Evolutionary conservation across 2,797 vertebrate genomes (phyloP).

Genomic region (Anas capensis): DNA sequence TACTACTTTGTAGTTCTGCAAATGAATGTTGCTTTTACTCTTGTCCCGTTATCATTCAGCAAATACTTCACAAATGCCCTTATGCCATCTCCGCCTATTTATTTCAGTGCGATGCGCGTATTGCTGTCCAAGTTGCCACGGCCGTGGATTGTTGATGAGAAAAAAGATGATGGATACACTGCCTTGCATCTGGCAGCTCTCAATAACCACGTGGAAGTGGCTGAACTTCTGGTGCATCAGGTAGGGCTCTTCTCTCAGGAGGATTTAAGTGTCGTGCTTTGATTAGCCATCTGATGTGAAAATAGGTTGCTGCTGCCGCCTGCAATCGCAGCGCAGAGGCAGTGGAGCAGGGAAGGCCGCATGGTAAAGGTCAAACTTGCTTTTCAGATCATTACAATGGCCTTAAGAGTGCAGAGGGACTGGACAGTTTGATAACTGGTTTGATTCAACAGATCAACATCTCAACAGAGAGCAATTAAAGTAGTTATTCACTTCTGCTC

Average conservation of each 20-base stretch:
- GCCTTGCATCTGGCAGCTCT: slow-evolving; percentile 97
- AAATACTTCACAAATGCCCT: neutral
- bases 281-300: neutral
- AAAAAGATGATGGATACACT: slow-evolving; percentile 98
- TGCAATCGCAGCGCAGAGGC: neutral
- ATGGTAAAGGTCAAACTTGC: neutral
- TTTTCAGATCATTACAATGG: neutral
- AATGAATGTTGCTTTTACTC: neutral
- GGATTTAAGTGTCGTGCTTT: slow-evolving; percentile 23
- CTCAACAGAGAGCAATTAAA: neutral
- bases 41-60: neutral
- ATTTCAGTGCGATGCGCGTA: slow-evolving; percentile 94
- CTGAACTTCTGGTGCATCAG: slow-evolving; percentile 98
- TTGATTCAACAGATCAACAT: neutral
- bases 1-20: neutral
- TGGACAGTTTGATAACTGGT: neutral
- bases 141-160: slow-evolving; percentile 99
- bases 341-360: neutral
- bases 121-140: slow-evolving; percentile 95
- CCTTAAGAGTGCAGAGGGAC: neutral
- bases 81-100: neutral
- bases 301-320: neutral
- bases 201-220: slow-evolving; percentile 99
- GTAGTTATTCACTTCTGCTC: neutral
- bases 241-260: slow-evolving; percentile 76